phyloP scores from a whole-genome alignment of 1,140 invertebrate genomes.

The Gryon sp. region DNA sequence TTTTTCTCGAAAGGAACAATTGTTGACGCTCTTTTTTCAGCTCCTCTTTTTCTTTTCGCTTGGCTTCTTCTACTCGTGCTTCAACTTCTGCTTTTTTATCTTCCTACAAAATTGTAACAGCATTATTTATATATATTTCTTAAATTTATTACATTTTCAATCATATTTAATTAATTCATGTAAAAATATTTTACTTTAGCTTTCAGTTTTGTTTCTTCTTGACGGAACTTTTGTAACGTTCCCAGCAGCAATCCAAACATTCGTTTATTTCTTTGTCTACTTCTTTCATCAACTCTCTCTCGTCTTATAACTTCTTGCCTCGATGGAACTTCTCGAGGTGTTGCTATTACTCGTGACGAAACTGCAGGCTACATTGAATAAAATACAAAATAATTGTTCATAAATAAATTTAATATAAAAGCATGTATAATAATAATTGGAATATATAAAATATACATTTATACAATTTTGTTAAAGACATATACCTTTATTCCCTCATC shows the following conservation, averaged over 20 bases:
- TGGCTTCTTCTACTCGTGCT: conserved; percentile 94
- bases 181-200: conserved; percentile 84
- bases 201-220: conserved; percentile 94
- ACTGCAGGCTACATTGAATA: conserved; percentile 74
- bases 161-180: too few relatives aligned
- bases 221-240: conserved; percentile 96
- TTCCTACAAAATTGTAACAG: conserved; percentile 80
- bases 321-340: conserved; percentile 84
- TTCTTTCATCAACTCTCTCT: conserved; percentile 90
- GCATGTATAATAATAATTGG: too few relatives aligned
- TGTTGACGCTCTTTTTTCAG: conserved; percentile 91
- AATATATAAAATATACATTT: too few relatives aligned
- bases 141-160: too few relatives aligned
- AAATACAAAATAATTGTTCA: neutral
- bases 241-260: conserved; percentile 97
- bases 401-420: neutral
- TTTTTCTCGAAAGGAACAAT: conserved; percentile 90
- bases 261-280: conserved; percentile 91
- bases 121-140: neutral
- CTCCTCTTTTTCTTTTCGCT: conserved; percentile 91
- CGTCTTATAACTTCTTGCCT: conserved; percentile 89
- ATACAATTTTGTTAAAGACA: too few relatives aligned
- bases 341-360: conserved; percentile 82
- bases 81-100: conserved; percentile 93
- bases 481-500: conserved; percentile 76